Evolutionary conservation across 2,888 invertebrate species (phyloP).

Genomic region (Drymonia ruficornis): DNA sequence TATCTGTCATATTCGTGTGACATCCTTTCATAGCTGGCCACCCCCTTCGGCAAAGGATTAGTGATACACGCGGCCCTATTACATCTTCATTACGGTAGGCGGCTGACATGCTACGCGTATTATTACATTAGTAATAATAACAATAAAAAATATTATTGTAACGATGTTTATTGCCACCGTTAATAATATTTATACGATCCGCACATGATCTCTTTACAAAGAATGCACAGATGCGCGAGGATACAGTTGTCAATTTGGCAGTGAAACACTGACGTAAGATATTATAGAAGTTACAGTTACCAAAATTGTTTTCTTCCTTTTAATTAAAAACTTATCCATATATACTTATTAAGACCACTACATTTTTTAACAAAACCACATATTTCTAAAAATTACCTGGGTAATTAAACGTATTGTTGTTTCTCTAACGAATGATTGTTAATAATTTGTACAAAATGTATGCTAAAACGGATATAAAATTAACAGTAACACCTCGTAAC

Average conservation of each 20-base stretch:
- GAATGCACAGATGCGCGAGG: slow-evolving; percentile 50
- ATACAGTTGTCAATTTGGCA: slow-evolving; percentile 29
- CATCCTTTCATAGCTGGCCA: slow-evolving; percentile 76
- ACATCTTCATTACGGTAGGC: slow-evolving; percentile 84
- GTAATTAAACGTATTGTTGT: no score
- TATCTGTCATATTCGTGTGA: slow-evolving; percentile 82
- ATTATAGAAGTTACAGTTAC: no score
- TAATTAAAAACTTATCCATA: no score
- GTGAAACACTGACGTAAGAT: slow-evolving; percentile 35
- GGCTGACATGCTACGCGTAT: slow-evolving; percentile 68
- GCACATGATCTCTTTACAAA: slow-evolving; percentile 71
- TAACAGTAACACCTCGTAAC: no score
- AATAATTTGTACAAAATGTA: no score
- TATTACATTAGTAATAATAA: slow-evolving; percentile 62
- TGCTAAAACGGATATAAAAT: no score
- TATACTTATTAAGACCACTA: no score
- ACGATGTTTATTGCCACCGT: slow-evolving; percentile 70
- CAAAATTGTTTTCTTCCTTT: no score
- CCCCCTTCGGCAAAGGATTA: slow-evolving; percentile 81
- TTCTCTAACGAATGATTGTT: no score
- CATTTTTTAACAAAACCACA: no score
- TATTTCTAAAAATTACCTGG: no score
- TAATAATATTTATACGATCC: slow-evolving; percentile 76
- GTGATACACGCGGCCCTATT: slow-evolving; percentile 72
- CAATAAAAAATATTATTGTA: slow-evolving; percentile 76